These are phyloP conservation scores for Sebastes fasciatus DNA, from an alignment of 2,113 vertebrate species.

Conservation along the genomic window DNA sequence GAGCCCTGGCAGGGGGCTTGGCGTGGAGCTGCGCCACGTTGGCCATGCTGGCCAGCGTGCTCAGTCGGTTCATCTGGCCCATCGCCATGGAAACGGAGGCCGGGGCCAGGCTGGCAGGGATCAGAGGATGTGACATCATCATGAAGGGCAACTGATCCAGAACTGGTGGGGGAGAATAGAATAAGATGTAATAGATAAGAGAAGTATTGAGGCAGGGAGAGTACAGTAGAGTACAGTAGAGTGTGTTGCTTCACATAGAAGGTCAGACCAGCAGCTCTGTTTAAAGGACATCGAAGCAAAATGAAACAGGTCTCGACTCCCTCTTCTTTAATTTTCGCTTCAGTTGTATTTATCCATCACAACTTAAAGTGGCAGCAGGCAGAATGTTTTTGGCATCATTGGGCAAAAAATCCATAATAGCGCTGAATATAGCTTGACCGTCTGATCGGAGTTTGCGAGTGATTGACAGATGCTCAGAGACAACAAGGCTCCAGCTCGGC, in stretches of 20 bases:
- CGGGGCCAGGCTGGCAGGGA: slow-evolving; percentile 97
- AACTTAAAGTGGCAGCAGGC: slow-evolving; percentile 3
- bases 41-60: slow-evolving; percentile 96
- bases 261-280: slow-evolving; percentile 22
- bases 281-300: slow-evolving; percentile 15
- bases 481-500: too few relatives aligned
- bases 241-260: slow-evolving; percentile 1
- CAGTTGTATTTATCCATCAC: slow-evolving; percentile 17
- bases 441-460: too few relatives aligned
- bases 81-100: slow-evolving; percentile 99
- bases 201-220: background rate
- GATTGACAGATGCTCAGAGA: too few relatives aligned
- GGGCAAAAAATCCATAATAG: too few relatives aligned
- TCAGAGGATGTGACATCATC: slow-evolving; percentile 99
- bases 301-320: background rate
- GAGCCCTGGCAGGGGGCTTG: slow-evolving; percentile 88
- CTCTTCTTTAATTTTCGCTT: slow-evolving; percentile 19
- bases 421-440: too few relatives aligned
- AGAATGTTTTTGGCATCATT: too few relatives aligned
- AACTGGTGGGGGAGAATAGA: slow-evolving; percentile 82
- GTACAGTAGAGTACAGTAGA: slow-evolving; percentile 18
- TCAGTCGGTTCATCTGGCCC: slow-evolving; percentile 99
- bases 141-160: slow-evolving; percentile 98
- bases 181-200: slow-evolving; percentile 23
- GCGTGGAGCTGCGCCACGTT: slow-evolving; percentile 94